A percentile compares a stretch with the other conserved stretches of the same genome.
Evolutionary conservation across 2,113 vertebrate species (phyloP).

Genomic region (Chamaetylas fuelleborni): DNA sequence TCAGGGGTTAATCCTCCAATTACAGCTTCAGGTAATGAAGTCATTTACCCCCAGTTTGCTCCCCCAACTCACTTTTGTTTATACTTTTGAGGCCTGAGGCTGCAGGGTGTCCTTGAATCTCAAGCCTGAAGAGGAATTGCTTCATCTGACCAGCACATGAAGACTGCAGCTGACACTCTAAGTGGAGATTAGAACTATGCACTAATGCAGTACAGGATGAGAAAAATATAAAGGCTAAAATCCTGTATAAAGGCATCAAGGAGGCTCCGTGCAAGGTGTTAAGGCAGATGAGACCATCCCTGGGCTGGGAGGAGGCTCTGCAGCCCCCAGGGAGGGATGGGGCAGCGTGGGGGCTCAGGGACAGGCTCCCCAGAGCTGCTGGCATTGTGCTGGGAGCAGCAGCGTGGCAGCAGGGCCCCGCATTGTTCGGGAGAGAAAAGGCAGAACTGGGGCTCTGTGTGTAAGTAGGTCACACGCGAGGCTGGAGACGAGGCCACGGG

Average conservation of each 20-base stretch:
- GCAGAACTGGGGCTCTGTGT: not conserved
- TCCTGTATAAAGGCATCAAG: not conserved
- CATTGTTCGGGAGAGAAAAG: constrained; percentile 1
- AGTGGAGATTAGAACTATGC: not conserved
- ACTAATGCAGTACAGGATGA: not conserved
- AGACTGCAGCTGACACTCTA: not conserved
- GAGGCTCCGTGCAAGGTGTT: not conserved
- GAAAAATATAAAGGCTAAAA: not conserved
- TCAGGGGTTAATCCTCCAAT: not conserved
- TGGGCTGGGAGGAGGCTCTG: not conserved
- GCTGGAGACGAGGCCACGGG: not conserved
- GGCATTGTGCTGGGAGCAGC: not conserved
- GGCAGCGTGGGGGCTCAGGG: rapidly evolving
- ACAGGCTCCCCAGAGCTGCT: rapidly evolving
- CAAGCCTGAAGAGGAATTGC: not conserved
- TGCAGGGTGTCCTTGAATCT: rapidly evolving
- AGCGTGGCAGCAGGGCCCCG: not conserved
- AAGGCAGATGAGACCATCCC: not conserved
- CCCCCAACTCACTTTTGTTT: not conserved
- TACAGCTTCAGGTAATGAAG: not conserved
- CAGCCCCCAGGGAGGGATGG: not conserved
- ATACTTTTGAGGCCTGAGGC: too few relatives aligned
- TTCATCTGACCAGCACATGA: not conserved
- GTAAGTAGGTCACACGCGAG: constrained; percentile 53
- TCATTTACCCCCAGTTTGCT: not conserved